Evolutionary conservation across 2,113 vertebrate species (phyloP).

Genomic region (Gopherus flavomarginatus): DNA sequence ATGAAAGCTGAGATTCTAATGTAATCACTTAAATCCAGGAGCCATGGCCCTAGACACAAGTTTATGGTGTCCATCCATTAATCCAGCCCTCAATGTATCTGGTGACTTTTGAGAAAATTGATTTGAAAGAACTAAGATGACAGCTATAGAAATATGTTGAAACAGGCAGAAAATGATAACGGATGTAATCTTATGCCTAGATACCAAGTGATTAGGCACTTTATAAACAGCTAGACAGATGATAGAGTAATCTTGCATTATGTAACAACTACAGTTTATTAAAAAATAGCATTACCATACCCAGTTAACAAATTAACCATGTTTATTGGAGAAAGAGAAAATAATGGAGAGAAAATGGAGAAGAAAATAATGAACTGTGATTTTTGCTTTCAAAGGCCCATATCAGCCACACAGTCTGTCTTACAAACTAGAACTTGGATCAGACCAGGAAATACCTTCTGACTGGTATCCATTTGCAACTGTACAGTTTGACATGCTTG

Average conservation of each 20-base stretch:
- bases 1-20: neutral
- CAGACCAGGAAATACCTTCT: slow-evolving; percentile 94
- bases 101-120: neutral
- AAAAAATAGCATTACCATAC: neutral
- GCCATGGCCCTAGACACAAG: too few species aligned
- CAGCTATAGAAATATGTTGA: neutral
- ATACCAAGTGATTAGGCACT: neutral
- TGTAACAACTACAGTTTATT: neutral
- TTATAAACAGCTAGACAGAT: neutral
- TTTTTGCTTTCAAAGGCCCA: slow-evolving; percentile 78
- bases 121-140: neutral
- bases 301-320: neutral
- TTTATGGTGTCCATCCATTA: neutral
- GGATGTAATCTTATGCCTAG: neutral
- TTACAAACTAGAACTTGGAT: slow-evolving; percentile 95
- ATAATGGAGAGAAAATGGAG: neutral
- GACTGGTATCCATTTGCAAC: slow-evolving; percentile 94
- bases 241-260: neutral
- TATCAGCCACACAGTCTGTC: slow-evolving; percentile 94
- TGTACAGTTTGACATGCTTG: slow-evolving; percentile 88
- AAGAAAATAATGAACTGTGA: neutral
- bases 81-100: neutral
- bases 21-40: neutral
- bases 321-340: neutral
- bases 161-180: neutral